Percentiles rank a stretch among this genome's conserved stretches.
phyloP scores from a whole-genome alignment of 2,797 vertebrate species.

The Myotis planiceps region DNA sequence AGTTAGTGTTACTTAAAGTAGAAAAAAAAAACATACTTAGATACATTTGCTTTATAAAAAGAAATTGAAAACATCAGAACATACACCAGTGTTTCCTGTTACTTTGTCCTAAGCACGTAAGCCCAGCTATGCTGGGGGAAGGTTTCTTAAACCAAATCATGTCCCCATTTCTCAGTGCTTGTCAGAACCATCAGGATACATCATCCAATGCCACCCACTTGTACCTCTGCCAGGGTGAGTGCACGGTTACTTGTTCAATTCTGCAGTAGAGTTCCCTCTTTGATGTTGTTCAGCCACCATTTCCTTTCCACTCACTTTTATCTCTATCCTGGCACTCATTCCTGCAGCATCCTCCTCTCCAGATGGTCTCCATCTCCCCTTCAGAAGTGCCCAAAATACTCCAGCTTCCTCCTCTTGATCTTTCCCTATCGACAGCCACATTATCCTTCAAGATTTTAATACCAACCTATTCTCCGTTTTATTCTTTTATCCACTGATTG shows the following conservation, averaged over 20 bases:
- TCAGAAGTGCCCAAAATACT: slow-evolving; percentile 88
- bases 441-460: slow-evolving; percentile 84
- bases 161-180: slow-evolving; percentile 56
- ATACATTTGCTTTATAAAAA: neutral
- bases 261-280: slow-evolving; percentile 81
- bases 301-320: slow-evolving; percentile 90
- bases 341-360: slow-evolving; percentile 88
- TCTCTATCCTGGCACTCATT: slow-evolving; percentile 88
- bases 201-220: slow-evolving; percentile 70
- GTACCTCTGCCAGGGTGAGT: slow-evolving; percentile 78
- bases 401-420: slow-evolving; percentile 88
- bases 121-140: slow-evolving; percentile 67
- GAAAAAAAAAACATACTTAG: neutral
- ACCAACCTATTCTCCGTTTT: slow-evolving; percentile 75
- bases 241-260: slow-evolving; percentile 81
- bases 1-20: neutral
- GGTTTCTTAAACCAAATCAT: slow-evolving; percentile 63
- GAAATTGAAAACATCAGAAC: slow-evolving; percentile 75
- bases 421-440: slow-evolving; percentile 84
- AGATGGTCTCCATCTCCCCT: slow-evolving; percentile 90
- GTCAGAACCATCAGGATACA: slow-evolving; percentile 65
- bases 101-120: slow-evolving; percentile 74
- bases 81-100: slow-evolving; percentile 73
- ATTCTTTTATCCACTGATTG: neutral
- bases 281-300: slow-evolving; percentile 88